Conservation (phyloP, 2,888 invertebrate species). For the Sesia apiformis region DNA sequence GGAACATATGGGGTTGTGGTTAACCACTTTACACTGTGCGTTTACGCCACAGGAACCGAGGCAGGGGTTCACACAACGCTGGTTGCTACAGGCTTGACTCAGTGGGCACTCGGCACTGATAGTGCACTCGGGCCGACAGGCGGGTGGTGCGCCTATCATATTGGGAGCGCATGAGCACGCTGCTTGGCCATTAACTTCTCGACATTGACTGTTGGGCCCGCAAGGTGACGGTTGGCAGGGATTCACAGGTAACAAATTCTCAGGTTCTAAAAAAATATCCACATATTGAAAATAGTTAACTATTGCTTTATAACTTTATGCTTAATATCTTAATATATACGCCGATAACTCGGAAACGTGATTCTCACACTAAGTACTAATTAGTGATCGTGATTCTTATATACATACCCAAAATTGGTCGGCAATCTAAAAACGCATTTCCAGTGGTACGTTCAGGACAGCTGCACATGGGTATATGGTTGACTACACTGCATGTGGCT, state of each 20-base stretch:
- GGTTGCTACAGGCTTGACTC: slow-evolving; percentile 81
- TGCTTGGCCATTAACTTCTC: slow-evolving; percentile 77
- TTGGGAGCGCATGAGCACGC: slow-evolving; percentile 80
- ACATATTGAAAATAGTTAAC: neutral
- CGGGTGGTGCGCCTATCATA: slow-evolving; percentile 78
- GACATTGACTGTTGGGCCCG: slow-evolving; percentile 78
- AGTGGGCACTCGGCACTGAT: slow-evolving; percentile 81
- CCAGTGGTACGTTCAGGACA: slow-evolving; percentile 79
- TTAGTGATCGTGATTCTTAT: too few relatives aligned
- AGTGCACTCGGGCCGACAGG: slow-evolving; percentile 83
- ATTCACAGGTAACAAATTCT: slow-evolving; percentile 33
- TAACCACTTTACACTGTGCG: slow-evolving; percentile 83
- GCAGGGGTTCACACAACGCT: slow-evolving; percentile 83
- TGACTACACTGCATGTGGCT: slow-evolving; percentile 81
- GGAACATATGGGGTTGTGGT: slow-evolving; percentile 83
- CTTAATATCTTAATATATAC: too few relatives aligned
- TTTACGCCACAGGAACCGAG: slow-evolving; percentile 81
- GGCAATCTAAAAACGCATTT: slow-evolving; percentile 80
- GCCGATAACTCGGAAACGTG: too few relatives aligned
- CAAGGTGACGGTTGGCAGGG: slow-evolving; percentile 80
- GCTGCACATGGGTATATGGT: slow-evolving; percentile 76
- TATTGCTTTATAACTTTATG: too few relatives aligned
- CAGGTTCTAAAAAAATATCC: slow-evolving; percentile 47
- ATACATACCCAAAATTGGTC: slow-evolving; percentile 58
- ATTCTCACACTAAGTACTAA: too few relatives aligned